Conservation (phyloP, 2,888 invertebrate genomes). For the Camptogramma bilineatum region DNA sequence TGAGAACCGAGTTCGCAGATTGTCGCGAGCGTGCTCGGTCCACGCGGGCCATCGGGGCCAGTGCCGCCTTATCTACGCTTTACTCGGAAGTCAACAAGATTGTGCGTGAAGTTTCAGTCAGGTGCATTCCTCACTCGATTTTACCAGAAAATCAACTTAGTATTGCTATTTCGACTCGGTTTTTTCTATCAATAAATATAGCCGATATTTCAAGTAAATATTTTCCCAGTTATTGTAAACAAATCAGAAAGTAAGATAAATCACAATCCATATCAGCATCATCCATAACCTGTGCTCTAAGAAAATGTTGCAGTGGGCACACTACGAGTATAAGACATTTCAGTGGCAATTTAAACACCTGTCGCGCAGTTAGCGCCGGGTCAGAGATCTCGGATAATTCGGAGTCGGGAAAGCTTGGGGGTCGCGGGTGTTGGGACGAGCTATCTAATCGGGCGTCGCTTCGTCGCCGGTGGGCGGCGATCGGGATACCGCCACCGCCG, state of each 20-base stretch:
- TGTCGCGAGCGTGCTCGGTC: constrained; percentile 58
- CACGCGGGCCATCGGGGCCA: constrained; percentile 53
- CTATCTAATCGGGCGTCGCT: constrained; percentile 79
- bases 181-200: neutral
- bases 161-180: neutral
- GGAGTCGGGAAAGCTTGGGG: constrained; percentile 61
- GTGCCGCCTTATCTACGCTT: constrained; percentile 49
- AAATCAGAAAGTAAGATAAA: too few species aligned
- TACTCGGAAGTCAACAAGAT: constrained; percentile 39
- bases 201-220: neutral
- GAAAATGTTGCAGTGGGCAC: constrained; percentile 2
- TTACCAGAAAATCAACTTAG: constrained; percentile 30
- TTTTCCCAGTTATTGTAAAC: too few species aligned
- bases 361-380: constrained; percentile 50
- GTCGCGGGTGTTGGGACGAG: constrained; percentile 70
- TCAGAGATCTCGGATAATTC: constrained; percentile 55
- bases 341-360: constrained; percentile 34
- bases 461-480: constrained; percentile 81
- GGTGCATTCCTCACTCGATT: constrained; percentile 32
- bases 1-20: constrained; percentile 64
- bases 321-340: constrained; percentile 15
- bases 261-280: neutral
- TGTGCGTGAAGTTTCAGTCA: constrained; percentile 43
- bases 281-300: neutral
- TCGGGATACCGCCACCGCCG: constrained; percentile 75